Evolutionary conservation across 2,888 invertebrate species (phyloP), one percentile per base, ranked within the genome.

Genomic region (Phorcus lineatus): DNA sequence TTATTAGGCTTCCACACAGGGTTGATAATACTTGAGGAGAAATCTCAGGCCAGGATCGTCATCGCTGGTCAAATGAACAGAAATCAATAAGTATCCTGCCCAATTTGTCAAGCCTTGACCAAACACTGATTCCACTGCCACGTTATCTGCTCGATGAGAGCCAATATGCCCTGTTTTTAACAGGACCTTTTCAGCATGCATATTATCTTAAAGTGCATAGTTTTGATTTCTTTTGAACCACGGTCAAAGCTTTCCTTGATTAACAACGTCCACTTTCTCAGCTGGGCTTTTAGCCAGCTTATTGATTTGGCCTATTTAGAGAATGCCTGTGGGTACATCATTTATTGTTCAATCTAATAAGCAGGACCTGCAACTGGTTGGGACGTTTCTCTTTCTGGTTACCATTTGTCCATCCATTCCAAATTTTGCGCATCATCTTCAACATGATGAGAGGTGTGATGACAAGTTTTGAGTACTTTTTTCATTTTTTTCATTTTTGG

Each of bases 271-370:
- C 19, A 31, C 31, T 31, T 31, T 19, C 28, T 70, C 70, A 70
- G 70, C 70, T 70, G 70, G 16, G 36, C 36, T 70, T 70, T 36
- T 40, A 40, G 70, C 62, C 40, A 36, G 36, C 36, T 17, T 70
- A 70, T 70, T 70, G 70, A 70, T 70, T 70, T 70, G 31, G 31
- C 70, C 70, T 70, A 70, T 70, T 70, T 70, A n/a, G 36, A 70
- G 70, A 70, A n/a, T 70, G 31, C 36, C n/a, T 7, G 36, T 70
- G 40, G 70, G 70, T 31, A 40, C 70, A 70, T 70, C 70, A 19
- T 36, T 70, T 70, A 70, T 70, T 70, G 70, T 70, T 36, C 19
- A 40, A 28, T 36, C 70, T 36, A 40, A 11, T 70, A 47, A 47
- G 47, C 6, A 47, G 47, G 47, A 13, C 47, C 47, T 47, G 47